Evolutionary conservation across 2,797 vertebrate genomes (phyloP), one percentile per base, ranked within the genome.

Genomic region (Crypturellus tataupa): DNA sequence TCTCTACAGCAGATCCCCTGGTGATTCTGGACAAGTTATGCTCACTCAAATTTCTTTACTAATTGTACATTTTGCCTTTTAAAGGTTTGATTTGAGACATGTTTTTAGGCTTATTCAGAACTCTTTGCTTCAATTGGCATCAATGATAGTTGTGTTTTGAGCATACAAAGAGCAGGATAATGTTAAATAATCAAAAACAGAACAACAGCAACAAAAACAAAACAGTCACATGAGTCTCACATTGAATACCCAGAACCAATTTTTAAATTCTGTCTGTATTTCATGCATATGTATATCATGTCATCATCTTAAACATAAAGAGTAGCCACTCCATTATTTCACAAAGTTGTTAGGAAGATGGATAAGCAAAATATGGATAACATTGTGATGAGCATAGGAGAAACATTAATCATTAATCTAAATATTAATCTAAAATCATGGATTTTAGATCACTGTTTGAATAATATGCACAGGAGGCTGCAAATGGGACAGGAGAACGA

Each of bases 291-390:
- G 7, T 35, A 37, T 37, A 25, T 76, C 9, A 7, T 18, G 63
- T 90, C 73, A 56, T 56, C 85, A 70, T 51, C 12, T 90, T 77
- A 81, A 94, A 84, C 55, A 81, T 67, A 70, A 91, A 86, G 55
- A 86, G 37, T 86, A 63, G 70, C 90, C 6, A 0, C 56, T 72
- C 56, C 0, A 0, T 90, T 71, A 73, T 77, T 93, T 88, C 77
- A 84, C 55, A 70, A 67, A 42, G 83, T 58, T 90, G n/a, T 90
- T 94, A 90, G 12, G 40, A 94, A 93, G 89, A 79, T 84, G 77
- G 80, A 96, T 84, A 92, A 94, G 93, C 25, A 89, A 93, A 89
- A 84, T 94, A 94, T 90, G 82, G 80, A 69, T 95, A 90, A 84
- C 1, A 0, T 81, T 31, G 55, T 72, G 46, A 86, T 42, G 35